Evolutionary conservation across 2,113 vertebrate genomes (phyloP).

Genomic region (Sinocyclocheilus rhinocerous): DNA sequence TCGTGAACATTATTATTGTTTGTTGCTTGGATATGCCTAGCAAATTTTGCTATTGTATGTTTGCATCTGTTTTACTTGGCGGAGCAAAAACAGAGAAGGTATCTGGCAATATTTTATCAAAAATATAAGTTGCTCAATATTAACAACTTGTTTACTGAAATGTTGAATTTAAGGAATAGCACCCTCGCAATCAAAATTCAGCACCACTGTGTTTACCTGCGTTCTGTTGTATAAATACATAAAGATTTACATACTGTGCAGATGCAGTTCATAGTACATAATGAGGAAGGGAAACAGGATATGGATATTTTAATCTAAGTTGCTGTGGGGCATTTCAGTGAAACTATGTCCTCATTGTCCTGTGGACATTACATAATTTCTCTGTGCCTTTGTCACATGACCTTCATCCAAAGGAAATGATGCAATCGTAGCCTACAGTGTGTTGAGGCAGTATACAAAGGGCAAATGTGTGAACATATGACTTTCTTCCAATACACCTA

Average conservation of each 20-base stretch:
- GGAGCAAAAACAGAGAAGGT: not conserved
- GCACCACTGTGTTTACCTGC: not conserved
- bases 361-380: slow-evolving; percentile 67
- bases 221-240: not conserved
- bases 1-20: too few relatives aligned
- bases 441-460: slow-evolving; percentile 31
- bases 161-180: not conserved
- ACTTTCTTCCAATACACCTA: not conserved
- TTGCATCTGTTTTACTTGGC: not conserved
- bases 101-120: not conserved
- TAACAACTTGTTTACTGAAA: not conserved
- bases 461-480: not conserved
- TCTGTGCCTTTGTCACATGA: slow-evolving; percentile 64
- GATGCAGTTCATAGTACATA: not conserved
- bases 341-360: slow-evolving; percentile 70
- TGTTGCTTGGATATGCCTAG: too few relatives aligned
- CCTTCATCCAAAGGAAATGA: slow-evolving; percentile 58
- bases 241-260: not conserved
- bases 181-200: not conserved
- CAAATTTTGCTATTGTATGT: not conserved
- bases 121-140: not conserved
- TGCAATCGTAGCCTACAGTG: slow-evolving; percentile 44
- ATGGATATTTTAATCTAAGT: slow-evolving; percentile 63
- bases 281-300: slow-evolving; percentile 58
- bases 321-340: slow-evolving; percentile 39